phyloP scores from a whole-genome alignment of 2,113 vertebrate species.

The Varanus komodoensis region DNA sequence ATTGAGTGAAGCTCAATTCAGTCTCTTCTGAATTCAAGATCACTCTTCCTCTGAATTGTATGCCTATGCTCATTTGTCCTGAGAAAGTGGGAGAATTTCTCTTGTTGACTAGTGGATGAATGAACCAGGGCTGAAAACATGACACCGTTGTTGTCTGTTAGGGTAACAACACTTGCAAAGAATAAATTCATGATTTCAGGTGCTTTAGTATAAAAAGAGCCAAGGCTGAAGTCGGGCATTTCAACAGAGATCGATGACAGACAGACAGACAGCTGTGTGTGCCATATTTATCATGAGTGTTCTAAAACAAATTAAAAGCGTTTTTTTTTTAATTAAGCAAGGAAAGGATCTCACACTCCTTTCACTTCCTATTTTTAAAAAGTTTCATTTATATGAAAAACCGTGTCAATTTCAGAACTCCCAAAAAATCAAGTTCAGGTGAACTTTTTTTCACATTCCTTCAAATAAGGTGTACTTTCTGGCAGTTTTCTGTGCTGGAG shows the following conservation, averaged over 20 bases:
- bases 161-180: neutral
- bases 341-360: neutral
- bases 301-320: neutral
- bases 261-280: no score
- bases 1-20: neutral
- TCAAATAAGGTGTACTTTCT: neutral
- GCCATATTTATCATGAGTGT: no score
- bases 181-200: neutral
- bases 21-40: no score
- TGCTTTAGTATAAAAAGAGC: neutral
- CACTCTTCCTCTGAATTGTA: neutral
- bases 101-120: neutral
- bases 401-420: neutral
- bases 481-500: neutral
- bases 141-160: neutral
- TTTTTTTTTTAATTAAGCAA: neutral
- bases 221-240: neutral
- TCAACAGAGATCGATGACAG: no score
- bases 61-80: neutral
- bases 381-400: neutral
- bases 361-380: neutral
- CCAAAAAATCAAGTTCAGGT: neutral
- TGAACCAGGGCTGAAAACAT: neutral
- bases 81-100: neutral
- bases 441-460: neutral